Conservation (phyloP, 1,140 invertebrate genomes). For the Octopus bimaculoides region DNA sequence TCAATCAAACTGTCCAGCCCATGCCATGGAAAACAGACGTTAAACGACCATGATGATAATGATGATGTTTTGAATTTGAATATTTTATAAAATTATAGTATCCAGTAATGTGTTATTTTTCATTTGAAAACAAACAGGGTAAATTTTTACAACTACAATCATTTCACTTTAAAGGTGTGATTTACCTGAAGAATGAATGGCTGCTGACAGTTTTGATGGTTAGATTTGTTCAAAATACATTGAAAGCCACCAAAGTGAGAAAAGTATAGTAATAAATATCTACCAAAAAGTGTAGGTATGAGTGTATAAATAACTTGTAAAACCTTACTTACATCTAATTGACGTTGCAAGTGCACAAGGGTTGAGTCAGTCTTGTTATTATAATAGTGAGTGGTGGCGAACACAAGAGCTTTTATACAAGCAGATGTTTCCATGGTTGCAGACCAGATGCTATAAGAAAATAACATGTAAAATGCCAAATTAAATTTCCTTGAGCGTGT, state of each 20-base stretch:
- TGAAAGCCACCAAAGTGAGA: neutral
- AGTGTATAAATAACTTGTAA: neutral
- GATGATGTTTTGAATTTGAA: too few species aligned
- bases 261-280: neutral
- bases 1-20: too few species aligned
- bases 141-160: too few species aligned
- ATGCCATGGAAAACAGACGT: too few species aligned
- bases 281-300: neutral
- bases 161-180: too few species aligned
- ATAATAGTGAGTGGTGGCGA: slow-evolving; percentile 36
- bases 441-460: neutral
- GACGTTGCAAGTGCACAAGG: slow-evolving; percentile 33
- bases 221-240: neutral
- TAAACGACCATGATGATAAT: too few species aligned
- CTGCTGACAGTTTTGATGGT: neutral
- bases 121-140: too few species aligned
- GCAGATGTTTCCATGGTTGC: slow-evolving; percentile 34
- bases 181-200: neutral
- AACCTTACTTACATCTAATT: slow-evolving; percentile 34
- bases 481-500: too few species aligned
- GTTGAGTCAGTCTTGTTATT: slow-evolving; percentile 32
- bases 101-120: too few species aligned
- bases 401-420: slow-evolving; percentile 33
- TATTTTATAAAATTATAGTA: too few species aligned
- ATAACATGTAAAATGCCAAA: too few species aligned